These are phyloP conservation scores for Drosophila merina DNA, from an alignment of 2,888 invertebrate genomes.

Conservation along the genomic window DNA sequence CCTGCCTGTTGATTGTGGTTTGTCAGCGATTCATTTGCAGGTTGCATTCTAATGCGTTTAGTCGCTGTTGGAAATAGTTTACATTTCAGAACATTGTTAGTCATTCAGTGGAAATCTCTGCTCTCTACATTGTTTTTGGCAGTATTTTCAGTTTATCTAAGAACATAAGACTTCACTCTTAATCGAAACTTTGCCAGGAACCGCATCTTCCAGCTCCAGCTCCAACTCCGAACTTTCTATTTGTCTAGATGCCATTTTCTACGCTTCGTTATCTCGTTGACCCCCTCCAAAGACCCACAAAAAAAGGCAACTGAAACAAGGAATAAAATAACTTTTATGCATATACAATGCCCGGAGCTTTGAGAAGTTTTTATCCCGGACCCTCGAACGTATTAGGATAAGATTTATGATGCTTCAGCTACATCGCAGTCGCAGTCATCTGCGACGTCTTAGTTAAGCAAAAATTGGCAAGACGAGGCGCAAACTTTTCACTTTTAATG, in stretches of 20 bases:
- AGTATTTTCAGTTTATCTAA: not conserved
- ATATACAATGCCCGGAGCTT: constrained; percentile 70
- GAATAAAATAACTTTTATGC: constrained; percentile 68
- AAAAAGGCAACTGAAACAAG: constrained; percentile 44
- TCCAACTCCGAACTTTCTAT: constrained; percentile 26
- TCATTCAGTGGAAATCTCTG: not conserved
- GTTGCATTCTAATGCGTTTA: constrained; percentile 69
- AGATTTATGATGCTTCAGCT: constrained; percentile 74
- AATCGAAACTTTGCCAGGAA: constrained; percentile 24
- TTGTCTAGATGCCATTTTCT: constrained; percentile 42
- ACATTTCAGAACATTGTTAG: not conserved
- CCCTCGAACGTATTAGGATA: constrained; percentile 61
- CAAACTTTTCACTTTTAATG: constrained; percentile 77
- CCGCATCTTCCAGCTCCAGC: constrained; percentile 1
- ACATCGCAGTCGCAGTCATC: constrained; percentile 36
- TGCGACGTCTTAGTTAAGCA: constrained; percentile 43
- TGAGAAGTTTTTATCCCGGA: constrained; percentile 59
- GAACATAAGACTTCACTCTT: not conserved
- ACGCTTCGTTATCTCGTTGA: constrained; percentile 64
- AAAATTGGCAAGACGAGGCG: constrained; percentile 36
- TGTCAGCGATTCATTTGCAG: constrained; percentile 57
- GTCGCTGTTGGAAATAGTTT: constrained; percentile 21
- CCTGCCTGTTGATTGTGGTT: constrained; percentile 34
- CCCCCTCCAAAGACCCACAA: not conserved
- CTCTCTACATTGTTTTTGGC: no score